phyloP scores from a whole-genome alignment of 1,140 invertebrate species.

The Cryptotermes secundus region DNA sequence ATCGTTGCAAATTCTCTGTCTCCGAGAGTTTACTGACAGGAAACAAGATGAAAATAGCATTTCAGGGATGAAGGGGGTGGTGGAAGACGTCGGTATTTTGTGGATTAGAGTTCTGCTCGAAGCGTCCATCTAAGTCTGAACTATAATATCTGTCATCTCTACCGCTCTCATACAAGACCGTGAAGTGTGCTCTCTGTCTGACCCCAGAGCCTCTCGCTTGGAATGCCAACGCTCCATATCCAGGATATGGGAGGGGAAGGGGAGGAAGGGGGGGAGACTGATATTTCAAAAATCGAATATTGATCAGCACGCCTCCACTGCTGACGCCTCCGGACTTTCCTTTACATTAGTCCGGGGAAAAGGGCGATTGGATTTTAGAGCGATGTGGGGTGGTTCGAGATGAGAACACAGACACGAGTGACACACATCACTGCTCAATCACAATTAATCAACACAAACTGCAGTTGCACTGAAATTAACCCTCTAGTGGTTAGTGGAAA shows the following conservation, averaged over 20 bases:
- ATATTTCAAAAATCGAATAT: conserved; percentile 36
- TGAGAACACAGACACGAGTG: neutral
- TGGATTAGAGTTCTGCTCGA: neutral
- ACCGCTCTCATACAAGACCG: neutral
- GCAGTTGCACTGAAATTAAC: no score
- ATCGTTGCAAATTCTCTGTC: neutral
- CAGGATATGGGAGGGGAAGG: neutral
- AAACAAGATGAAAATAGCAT: conserved; percentile 4
- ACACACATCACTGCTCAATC: neutral
- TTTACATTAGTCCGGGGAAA: conserved; percentile 21
- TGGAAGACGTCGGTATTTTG: neutral
- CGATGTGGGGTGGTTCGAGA: neutral
- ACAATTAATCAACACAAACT: neutral
- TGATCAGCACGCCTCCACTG: conserved; percentile 31
- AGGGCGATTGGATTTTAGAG: conserved; percentile 34
- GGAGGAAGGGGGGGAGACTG: conserved; percentile 21
- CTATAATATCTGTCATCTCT: neutral
- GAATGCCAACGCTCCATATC: conserved; percentile 29
- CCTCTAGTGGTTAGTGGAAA: no score
- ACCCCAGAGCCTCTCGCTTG: neutral
- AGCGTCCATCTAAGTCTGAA: neutral
- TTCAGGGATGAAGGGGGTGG: neutral
- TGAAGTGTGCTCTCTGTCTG: neutral
- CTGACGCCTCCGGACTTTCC: conserved; percentile 34
- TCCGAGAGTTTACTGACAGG: neutral